These are phyloP conservation scores for Cliona cf. orientalis DNA, from an alignment of 37 sponge, comb jelly and placozoan genomes.

Conservation along the genomic window DNA sequence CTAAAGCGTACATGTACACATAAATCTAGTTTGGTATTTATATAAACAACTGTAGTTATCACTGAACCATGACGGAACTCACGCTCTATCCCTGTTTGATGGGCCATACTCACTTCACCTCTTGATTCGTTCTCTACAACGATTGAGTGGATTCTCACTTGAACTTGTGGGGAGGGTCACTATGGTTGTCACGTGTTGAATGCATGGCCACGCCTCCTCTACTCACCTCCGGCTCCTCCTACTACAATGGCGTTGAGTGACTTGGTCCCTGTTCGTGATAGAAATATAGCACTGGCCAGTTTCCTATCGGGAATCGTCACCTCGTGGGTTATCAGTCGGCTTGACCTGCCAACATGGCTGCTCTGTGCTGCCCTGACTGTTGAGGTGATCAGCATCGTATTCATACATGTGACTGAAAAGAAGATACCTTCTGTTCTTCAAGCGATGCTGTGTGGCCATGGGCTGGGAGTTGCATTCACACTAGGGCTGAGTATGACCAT, in stretches of 20 bases:
- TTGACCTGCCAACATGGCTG: not conserved
- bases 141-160: not conserved
- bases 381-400: not conserved
- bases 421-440: not conserved
- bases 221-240: not conserved
- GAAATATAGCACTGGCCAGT: conserved; percentile 31
- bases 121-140: not conserved
- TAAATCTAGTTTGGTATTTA: not conserved
- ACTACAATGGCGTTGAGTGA: not conserved
- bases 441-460: conserved; percentile 31
- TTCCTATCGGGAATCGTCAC: conserved; percentile 20
- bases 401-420: not conserved
- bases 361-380: not conserved
- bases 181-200: no score
- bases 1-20: not conserved
- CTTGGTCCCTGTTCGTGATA: conserved; percentile 14
- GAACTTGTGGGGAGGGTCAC: no score
- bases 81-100: conserved; percentile 78
- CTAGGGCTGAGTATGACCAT: conserved; percentile 18
- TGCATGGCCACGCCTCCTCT: no score
- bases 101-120: conserved; percentile 38
- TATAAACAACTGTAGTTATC: not conserved
- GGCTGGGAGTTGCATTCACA: conserved; percentile 48
- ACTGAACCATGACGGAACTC: not conserved
- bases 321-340: not conserved